These are phyloP conservation scores for Chanos chanos DNA, from an alignment of 2,797 vertebrate genomes.

Conservation along the genomic window DNA sequence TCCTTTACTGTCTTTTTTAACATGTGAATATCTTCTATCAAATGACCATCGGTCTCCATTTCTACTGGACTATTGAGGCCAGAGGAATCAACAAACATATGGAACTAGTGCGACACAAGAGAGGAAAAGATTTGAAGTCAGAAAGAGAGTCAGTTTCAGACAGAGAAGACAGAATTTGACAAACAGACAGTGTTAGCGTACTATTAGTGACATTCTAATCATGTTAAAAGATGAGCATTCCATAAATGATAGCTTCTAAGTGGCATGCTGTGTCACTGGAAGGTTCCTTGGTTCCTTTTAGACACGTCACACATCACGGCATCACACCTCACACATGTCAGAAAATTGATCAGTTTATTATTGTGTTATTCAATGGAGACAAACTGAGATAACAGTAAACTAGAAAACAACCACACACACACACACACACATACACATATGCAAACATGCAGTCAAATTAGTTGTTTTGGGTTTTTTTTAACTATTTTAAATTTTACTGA, in stretches of 20 bases:
- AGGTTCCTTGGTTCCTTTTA: too few relatives aligned
- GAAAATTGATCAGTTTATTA: too few relatives aligned
- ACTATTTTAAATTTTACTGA: too few relatives aligned
- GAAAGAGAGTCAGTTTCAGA: constrained; percentile 65
- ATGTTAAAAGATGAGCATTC: neutral
- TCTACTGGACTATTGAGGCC: constrained; percentile 88
- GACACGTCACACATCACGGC: too few relatives aligned
- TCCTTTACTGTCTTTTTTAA: constrained; percentile 92
- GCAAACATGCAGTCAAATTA: too few relatives aligned
- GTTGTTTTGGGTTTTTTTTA: too few relatives aligned
- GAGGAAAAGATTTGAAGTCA: constrained; percentile 51
- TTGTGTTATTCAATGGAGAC: too few relatives aligned
- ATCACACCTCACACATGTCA: too few relatives aligned
- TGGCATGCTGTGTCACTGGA: neutral
- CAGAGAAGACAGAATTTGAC: constrained; percentile 51
- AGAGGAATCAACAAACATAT: constrained; percentile 82
- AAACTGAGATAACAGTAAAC: too few relatives aligned
- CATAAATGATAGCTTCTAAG: neutral
- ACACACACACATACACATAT: too few relatives aligned
- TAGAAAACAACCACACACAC: too few relatives aligned
- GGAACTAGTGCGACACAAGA: constrained; percentile 78
- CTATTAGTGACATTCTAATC: neutral
- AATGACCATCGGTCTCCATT: constrained; percentile 93
- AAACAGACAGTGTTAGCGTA: constrained; percentile 2
- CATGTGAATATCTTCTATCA: constrained; percentile 95